phyloP scores from a whole-genome alignment of 2,797 vertebrate species.

The Sebastes hubbsi region DNA sequence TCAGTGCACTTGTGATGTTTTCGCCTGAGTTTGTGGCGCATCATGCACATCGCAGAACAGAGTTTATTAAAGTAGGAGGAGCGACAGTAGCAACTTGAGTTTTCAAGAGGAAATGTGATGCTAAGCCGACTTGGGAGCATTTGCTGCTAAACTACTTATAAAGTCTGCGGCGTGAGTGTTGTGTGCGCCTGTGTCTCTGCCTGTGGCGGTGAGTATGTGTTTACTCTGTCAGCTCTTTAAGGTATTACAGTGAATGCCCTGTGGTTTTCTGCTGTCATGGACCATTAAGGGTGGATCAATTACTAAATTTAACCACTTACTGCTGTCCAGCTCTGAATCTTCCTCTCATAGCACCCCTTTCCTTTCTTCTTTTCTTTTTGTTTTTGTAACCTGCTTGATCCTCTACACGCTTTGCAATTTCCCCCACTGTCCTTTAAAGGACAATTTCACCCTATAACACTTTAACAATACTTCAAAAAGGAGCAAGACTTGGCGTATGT shows the following conservation, averaged over 20 bases:
- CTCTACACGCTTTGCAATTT: neutral
- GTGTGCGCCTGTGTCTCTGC: conserved; percentile 35
- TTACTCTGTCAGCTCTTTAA: conserved; percentile 65
- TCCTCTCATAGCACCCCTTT: neutral
- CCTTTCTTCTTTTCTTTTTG: neutral
- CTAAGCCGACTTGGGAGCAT: conserved; percentile 64
- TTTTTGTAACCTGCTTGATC: neutral
- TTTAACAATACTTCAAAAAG: neutral
- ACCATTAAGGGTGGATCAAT: conserved; percentile 56
- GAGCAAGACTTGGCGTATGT: neutral
- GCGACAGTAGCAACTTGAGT: conserved; percentile 54
- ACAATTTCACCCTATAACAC: neutral
- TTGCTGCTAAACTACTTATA: conserved; percentile 54
- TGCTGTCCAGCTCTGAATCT: conserved; percentile 24
- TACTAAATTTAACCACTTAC: conserved; percentile 50
- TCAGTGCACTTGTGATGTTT: conserved; percentile 12
- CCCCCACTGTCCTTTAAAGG: neutral
- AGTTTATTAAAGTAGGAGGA: conserved; percentile 65
- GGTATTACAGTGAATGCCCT: conserved; percentile 50
- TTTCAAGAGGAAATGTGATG: conserved; percentile 63
- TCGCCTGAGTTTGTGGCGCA: conserved; percentile 24
- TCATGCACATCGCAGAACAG: conserved; percentile 46
- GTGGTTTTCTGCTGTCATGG: conserved; percentile 51
- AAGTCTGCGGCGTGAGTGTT: conserved; percentile 36
- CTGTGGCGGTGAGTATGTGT: conserved; percentile 41